A percentile compares a stretch with the other conserved stretches of the same genome.
Evolutionary conservation across 2,113 vertebrate species (phyloP).

Genomic region (Dicaeum eximium): DNA sequence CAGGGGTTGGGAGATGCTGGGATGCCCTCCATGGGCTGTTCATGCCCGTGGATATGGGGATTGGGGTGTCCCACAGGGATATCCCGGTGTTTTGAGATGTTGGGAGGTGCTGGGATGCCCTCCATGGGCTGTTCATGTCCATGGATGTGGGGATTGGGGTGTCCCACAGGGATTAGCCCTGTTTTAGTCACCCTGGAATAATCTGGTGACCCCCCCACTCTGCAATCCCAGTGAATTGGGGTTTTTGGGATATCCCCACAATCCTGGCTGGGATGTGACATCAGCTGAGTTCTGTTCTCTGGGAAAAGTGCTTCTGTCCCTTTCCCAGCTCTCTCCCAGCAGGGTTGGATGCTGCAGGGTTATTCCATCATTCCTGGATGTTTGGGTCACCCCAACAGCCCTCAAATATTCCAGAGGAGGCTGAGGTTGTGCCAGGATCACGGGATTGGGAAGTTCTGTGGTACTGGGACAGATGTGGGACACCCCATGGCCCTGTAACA

Average conservation of each 20-base stretch:
- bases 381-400: neutral
- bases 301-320: accelerated
- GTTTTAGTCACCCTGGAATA: accelerated
- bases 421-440: accelerated
- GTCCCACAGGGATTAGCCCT: neutral
- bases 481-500: neutral
- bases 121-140: neutral
- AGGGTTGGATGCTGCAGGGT: accelerated
- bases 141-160: neutral
- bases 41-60: too few species aligned
- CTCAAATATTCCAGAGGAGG: too few species aligned
- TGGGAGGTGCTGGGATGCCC: neutral
- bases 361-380: neutral
- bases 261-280: neutral
- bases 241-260: accelerated
- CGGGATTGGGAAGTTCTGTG: accelerated
- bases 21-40: too few species aligned
- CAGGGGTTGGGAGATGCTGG: too few species aligned
- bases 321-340: neutral
- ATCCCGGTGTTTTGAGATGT: accelerated
- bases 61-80: too few species aligned
- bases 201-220: neutral
- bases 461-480: accelerated
- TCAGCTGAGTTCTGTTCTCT: neutral
- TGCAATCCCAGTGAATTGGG: accelerated